A percentile compares a stretch with the other conserved stretches of the same genome.
phyloP scores from a whole-genome alignment of 2,888 invertebrate species.

The Cylindroiulus punctatus region DNA sequence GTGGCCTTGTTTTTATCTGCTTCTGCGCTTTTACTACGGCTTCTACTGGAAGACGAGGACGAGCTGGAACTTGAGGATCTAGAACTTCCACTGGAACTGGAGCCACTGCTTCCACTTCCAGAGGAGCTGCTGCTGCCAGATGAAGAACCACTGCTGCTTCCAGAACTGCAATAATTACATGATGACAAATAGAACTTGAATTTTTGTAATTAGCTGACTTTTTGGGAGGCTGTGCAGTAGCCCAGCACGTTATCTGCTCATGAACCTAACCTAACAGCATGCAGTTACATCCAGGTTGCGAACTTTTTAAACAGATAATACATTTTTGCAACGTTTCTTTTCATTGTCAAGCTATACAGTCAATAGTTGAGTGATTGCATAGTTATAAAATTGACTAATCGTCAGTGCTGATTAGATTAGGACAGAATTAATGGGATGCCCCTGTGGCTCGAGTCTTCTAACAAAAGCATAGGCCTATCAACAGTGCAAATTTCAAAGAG shows the following conservation, averaged over 20 bases:
- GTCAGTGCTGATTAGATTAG: too few species aligned
- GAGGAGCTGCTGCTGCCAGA: conserved; percentile 60
- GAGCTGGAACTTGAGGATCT: conserved; percentile 74
- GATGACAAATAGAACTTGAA: not conserved
- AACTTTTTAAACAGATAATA: too few species aligned
- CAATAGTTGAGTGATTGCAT: not conserved
- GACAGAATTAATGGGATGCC: not conserved
- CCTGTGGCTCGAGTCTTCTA: too few species aligned
- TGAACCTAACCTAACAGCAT: too few species aligned
- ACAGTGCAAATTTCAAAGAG: not conserved
- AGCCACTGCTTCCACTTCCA: conserved; percentile 58
- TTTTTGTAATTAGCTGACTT: not conserved
- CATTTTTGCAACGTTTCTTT: not conserved
- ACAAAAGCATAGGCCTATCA: too few species aligned
- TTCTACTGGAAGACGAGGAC: conserved; percentile 78
- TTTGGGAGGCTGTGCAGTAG: too few species aligned
- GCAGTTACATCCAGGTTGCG: too few species aligned
- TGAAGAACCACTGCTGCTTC: conserved; percentile 76
- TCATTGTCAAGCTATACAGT: not conserved
- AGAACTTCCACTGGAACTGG: conserved; percentile 59
- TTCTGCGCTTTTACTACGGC: conserved; percentile 57
- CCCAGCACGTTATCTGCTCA: too few species aligned
- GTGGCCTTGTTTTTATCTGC: conserved; percentile 52
- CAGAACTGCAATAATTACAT: conserved; percentile 66
- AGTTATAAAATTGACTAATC: not conserved